phyloP scores from a whole-genome alignment of 2,888 invertebrate species.

The Drosophila helvetica region DNA sequence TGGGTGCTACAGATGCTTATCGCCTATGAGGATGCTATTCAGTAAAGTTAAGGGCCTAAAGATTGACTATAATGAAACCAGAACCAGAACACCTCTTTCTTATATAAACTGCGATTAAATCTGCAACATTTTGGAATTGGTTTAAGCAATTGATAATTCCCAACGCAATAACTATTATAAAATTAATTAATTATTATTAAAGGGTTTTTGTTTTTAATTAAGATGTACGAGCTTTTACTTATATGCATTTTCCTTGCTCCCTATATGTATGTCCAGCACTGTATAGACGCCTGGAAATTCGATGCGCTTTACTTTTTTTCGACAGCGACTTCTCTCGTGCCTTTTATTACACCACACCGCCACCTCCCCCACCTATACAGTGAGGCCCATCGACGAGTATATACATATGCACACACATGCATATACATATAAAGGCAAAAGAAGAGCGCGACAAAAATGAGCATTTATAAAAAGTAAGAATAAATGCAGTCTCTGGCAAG shows the following conservation, averaged over 20 bases:
- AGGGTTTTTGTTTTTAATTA: too few relatives aligned
- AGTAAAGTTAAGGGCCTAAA: background rate
- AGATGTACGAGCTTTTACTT: too few relatives aligned
- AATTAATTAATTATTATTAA: too few relatives aligned
- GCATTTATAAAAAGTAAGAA: background rate
- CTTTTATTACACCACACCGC: conserved; percentile 42
- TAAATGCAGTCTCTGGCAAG: background rate
- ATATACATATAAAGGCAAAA: conserved; percentile 5
- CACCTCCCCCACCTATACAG: background rate
- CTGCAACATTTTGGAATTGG: too few relatives aligned
- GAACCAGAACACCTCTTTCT: too few relatives aligned
- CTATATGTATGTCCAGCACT: conserved; percentile 6
- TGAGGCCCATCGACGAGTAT: background rate
- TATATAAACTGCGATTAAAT: too few relatives aligned
- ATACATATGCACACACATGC: too few relatives aligned
- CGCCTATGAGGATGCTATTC: too few relatives aligned
- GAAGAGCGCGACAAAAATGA: background rate
- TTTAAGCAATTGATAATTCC: too few relatives aligned
- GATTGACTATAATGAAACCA: too few relatives aligned
- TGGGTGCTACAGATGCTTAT: too few relatives aligned
- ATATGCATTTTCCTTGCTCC: background rate
- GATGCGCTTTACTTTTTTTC: conserved; percentile 47
- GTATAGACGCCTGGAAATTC: conserved; percentile 31
- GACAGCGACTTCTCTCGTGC: conserved; percentile 48
- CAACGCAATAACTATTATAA: too few relatives aligned